phyloP scores from a whole-genome alignment of 2,797 vertebrate species.

The Todus mexicanus region DNA sequence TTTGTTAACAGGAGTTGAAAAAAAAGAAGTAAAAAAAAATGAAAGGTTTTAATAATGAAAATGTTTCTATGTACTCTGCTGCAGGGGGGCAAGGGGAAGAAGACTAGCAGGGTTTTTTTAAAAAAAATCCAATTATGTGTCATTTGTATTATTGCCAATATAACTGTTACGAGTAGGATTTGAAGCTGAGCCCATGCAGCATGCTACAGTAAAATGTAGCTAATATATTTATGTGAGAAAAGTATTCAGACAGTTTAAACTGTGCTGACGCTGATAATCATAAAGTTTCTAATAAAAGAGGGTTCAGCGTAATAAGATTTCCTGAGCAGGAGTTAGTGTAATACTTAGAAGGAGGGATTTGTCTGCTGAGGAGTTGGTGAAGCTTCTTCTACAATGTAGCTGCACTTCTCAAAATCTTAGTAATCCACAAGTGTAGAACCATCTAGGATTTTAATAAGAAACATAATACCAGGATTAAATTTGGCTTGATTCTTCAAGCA shows the following conservation, averaged over 20 bases:
- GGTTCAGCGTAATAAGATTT: slow-evolving; percentile 65
- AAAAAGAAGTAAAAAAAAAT: not conserved
- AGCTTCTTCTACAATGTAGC: not conserved
- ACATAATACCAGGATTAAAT: slow-evolving; percentile 47
- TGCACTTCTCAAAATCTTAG: not conserved
- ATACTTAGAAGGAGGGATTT: slow-evolving; percentile 69
- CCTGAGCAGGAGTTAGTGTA: slow-evolving; percentile 52
- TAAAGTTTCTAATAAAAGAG: slow-evolving; percentile 71
- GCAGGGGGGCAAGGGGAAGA: not conserved
- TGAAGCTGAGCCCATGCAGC: slow-evolving; percentile 71
- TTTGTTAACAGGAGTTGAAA: not conserved
- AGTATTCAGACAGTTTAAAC: slow-evolving; percentile 60
- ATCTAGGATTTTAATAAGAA: slow-evolving; percentile 42
- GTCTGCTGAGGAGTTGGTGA: slow-evolving; percentile 56
- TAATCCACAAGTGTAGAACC: slow-evolving; percentile 24
- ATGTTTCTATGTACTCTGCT: not conserved
- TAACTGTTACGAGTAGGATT: slow-evolving; percentile 62
- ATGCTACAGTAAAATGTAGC: slow-evolving; percentile 57
- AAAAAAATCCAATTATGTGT: slow-evolving; percentile 51
- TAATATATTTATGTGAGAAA: slow-evolving; percentile 64
- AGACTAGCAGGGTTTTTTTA: not conserved
- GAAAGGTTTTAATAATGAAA: not conserved
- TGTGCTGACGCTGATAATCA: slow-evolving; percentile 63
- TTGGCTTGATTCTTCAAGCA: slow-evolving; percentile 1
- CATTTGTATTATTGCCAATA: slow-evolving; percentile 60